Conservation (phyloP, 1,140 invertebrate species). For the Cyphomyrmex costatus region DNA sequence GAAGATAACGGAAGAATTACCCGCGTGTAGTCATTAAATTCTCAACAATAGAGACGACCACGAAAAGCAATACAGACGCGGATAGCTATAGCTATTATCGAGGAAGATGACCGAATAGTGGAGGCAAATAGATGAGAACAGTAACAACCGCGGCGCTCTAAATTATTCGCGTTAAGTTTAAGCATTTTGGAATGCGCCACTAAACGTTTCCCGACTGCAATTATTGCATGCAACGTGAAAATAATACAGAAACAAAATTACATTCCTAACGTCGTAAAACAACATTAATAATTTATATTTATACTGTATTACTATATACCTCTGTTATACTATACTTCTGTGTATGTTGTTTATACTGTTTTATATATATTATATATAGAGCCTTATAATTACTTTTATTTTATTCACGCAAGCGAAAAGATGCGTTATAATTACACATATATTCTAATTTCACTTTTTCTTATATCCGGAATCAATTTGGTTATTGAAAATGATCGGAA, state of each 20-base stretch:
- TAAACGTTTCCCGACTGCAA: slow-evolving; percentile 59
- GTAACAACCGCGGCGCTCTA: slow-evolving; percentile 28
- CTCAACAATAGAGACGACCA: slow-evolving; percentile 10
- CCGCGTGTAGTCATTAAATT: slow-evolving; percentile 47
- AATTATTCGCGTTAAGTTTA: slow-evolving; percentile 46
- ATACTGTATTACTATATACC: no score
- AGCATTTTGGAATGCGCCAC: slow-evolving; percentile 63
- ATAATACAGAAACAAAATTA: slow-evolving; percentile 5
- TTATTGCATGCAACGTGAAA: slow-evolving; percentile 8
- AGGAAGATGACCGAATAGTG: slow-evolving; percentile 30
- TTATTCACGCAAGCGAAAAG: no score
- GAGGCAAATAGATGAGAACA: slow-evolving; percentile 32
- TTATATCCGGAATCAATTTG: no score
- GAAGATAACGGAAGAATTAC: slow-evolving; percentile 53
- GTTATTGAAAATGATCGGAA: no score
- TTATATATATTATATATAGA: no score
- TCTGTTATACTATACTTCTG: no score
- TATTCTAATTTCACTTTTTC: no score
- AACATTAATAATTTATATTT: neutral
- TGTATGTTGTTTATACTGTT: no score
- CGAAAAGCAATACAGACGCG: neutral
- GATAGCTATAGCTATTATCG: slow-evolving; percentile 47
- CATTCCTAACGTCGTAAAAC: neutral
- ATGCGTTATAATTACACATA: no score
- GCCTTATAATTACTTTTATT: no score